Base-by-base conservation (phyloP, 2,888 invertebrate genomes). In the Brachycybe producta region DNA sequence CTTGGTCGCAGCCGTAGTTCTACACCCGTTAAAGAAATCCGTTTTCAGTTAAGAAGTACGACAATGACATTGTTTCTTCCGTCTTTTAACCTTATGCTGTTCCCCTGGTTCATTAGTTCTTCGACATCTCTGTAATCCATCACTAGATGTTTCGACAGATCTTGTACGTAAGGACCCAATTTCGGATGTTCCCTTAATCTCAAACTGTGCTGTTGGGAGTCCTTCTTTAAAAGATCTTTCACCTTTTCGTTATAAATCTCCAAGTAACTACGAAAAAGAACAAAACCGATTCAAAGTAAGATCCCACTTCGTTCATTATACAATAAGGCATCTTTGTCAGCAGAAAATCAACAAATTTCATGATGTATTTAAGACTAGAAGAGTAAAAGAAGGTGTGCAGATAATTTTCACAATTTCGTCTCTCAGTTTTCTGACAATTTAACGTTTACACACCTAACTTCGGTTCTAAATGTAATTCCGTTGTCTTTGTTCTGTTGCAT, bases 241-340 rank as follows among this genome's bases (percentile, higher is more conserved):
- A 86, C 85, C 52, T 80, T 73, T 67, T 86, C 86, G 64, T 86
- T 86, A 70, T 86, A 85, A 55, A 86, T 85, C 70, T 86, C 85
- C 57, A 84, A 70, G 67, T 84, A 86, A 64, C 83, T 84, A 49
- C 8, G 53, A 28, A 34, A 11, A 17, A 5, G n/a, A 8, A 30
- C n/a, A 11, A 8, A 13, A 30, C 8, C n/a, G n/a, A n/a, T n/a
- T n/a, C n/a, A n/a, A n/a, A n/a, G n/a, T n/a, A n/a, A n/a, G n/a
- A n/a, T n/a, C n/a, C n/a, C n/a, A n/a, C n/a, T n/a, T n/a, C n/a
- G n/a, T n/a, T n/a, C n/a, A n/a, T n/a, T n/a, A n/a, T n/a, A n/a
- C n/a, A n/a, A n/a, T n/a, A n/a, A n/a, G n/a, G n/a, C n/a, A n/a
- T n/a, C n/a, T n/a, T n/a, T 13, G 32, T 30, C 24, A 28, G 26